Evolutionary conservation across 2,113 vertebrate species (phyloP).

Genomic region (Sclerurus mexicanus): DNA sequence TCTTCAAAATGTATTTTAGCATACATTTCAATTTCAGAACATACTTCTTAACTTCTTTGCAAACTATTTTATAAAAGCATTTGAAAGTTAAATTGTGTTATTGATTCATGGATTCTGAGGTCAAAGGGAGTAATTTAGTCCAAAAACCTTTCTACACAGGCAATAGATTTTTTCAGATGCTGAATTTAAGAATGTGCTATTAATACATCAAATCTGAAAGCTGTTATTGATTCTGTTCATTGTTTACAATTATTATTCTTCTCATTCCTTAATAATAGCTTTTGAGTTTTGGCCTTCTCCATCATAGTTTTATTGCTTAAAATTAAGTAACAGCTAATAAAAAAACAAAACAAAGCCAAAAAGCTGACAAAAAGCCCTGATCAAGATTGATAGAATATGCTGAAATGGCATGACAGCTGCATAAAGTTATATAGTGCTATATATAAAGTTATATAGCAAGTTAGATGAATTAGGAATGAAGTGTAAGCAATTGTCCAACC

Average conservation of each 20-base stretch:
- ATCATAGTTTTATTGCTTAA: not conserved
- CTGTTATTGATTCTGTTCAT: not conserved
- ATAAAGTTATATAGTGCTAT: not conserved
- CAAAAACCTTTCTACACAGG: not conserved
- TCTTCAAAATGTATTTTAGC: not conserved
- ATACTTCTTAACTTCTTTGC: not conserved
- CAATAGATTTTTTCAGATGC: not conserved
- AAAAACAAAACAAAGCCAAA: not conserved
- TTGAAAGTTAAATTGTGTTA: slow-evolving; percentile 25
- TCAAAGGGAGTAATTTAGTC: not conserved
- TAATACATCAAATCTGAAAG: not conserved
- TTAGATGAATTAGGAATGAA: not conserved
- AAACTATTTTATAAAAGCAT: not conserved
- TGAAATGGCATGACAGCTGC: not conserved
- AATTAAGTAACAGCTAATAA: not conserved
- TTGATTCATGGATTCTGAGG: not conserved
- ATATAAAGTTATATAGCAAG: not conserved
- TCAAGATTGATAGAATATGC: not conserved
- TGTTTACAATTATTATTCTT: not conserved
- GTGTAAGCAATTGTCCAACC: not conserved
- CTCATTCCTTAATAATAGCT: not conserved
- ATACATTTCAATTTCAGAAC: not conserved
- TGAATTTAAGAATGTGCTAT: not conserved
- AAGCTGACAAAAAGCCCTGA: not conserved
- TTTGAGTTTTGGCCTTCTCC: not conserved